These are phyloP conservation scores for Elymnias hypermnestra DNA, from an alignment of 1,140 invertebrate species.

Conservation along the genomic window DNA sequence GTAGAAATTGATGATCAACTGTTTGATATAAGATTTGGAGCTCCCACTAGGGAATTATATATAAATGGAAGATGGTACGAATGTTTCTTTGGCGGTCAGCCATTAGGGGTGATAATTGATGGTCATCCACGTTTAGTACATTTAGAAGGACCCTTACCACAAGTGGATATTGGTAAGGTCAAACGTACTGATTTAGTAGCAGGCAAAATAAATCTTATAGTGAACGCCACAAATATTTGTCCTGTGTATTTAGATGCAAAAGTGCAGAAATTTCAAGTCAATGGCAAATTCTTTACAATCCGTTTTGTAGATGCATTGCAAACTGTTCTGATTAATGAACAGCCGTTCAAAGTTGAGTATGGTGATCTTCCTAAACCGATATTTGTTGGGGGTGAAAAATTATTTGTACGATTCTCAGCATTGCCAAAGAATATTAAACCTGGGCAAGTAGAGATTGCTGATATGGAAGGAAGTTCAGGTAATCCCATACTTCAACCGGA, in stretches of 20 bases:
- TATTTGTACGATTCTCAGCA: slow-evolving; percentile 86
- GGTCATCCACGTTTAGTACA: slow-evolving; percentile 85
- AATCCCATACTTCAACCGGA: not conserved
- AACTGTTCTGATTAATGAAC: slow-evolving; percentile 89
- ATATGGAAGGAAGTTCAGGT: slow-evolving; percentile 78
- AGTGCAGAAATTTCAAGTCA: slow-evolving; percentile 87
- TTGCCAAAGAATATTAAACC: slow-evolving; percentile 85
- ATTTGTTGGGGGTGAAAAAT: slow-evolving; percentile 85
- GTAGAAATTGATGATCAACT: slow-evolving; percentile 82
- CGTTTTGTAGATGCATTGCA: slow-evolving; percentile 87
- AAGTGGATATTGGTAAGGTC: slow-evolving; percentile 84
- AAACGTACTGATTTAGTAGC: slow-evolving; percentile 86
- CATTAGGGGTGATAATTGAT: slow-evolving; percentile 88
- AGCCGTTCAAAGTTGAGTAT: slow-evolving; percentile 90
- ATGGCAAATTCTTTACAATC: slow-evolving; percentile 84
- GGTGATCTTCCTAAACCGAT: slow-evolving; percentile 94
- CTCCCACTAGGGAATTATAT: slow-evolving; percentile 93
- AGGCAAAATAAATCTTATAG: slow-evolving; percentile 89
- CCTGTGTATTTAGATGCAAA: slow-evolving; percentile 92
- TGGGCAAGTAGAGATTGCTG: slow-evolving; percentile 81
- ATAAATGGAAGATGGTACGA: slow-evolving; percentile 92
- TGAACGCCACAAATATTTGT: slow-evolving; percentile 86
- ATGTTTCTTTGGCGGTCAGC: slow-evolving; percentile 93
- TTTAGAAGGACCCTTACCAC: slow-evolving; percentile 91
- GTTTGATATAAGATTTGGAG: slow-evolving; percentile 91